phyloP scores from a whole-genome alignment of 2,797 vertebrate species.

The Neosilurus mollespiculum region DNA sequence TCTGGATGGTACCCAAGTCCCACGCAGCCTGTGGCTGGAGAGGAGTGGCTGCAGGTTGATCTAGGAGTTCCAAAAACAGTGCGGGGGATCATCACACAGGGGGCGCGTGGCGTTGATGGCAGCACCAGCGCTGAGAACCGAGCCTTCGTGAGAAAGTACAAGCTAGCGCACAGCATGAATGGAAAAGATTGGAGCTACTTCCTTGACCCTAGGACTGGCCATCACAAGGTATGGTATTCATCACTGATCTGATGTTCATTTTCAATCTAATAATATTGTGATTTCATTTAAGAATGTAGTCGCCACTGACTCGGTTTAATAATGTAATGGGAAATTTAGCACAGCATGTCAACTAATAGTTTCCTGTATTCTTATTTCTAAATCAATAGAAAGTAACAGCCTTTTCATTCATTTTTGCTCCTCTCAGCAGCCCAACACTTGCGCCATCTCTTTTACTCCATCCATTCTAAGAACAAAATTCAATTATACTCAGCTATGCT shows the following conservation, averaged over 20 bases:
- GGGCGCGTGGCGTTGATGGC: conserved; percentile 89
- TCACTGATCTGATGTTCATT: neutral
- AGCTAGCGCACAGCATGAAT: conserved; percentile 89
- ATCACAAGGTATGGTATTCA: conserved; percentile 81
- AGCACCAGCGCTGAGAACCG: conserved; percentile 85
- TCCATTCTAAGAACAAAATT: conserved; percentile 59
- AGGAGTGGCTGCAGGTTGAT: conserved; percentile 96
- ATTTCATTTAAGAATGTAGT: conserved; percentile 18
- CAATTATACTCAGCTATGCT: conserved; percentile 68
- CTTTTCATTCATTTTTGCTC: conserved; percentile 45
- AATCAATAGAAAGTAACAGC: conserved; percentile 50
- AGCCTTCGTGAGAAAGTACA: conserved; percentile 95
- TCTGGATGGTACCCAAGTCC: conserved; percentile 92
- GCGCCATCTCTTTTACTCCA: conserved; percentile 50
- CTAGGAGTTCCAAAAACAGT: conserved; percentile 84
- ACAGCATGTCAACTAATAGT: conserved; percentile 28
- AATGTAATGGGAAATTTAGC: conserved; percentile 21
- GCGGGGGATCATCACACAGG: conserved; percentile 92
- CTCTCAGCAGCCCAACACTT: conserved; percentile 43
- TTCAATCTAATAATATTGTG: neutral
- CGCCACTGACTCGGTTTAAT: neutral
- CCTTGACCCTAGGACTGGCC: conserved; percentile 84
- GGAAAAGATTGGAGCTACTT: conserved; percentile 91
- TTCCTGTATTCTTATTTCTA: conserved; percentile 40
- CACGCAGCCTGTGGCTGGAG: conserved; percentile 85